A percentile compares a stretch with the other conserved stretches of the same genome.
These are phyloP conservation scores for Candidula unifasciata DNA, from an alignment of 2,888 invertebrate genomes.

Conservation along the genomic window DNA sequence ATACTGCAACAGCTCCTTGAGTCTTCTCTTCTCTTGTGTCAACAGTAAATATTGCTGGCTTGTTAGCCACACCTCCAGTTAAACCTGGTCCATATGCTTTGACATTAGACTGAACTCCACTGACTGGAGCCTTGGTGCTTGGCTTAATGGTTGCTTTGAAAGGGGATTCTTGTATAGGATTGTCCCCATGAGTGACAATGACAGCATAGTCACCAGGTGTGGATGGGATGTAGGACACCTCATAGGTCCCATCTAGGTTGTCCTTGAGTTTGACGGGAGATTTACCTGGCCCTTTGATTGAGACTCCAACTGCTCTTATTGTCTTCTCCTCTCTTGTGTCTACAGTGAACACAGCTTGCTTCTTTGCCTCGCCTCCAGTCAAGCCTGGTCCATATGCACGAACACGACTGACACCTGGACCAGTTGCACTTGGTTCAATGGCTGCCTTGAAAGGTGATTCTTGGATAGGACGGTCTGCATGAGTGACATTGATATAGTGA, in stretches of 20 bases:
- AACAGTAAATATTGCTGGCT: constrained; percentile 88
- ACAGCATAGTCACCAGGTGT: constrained; percentile 76
- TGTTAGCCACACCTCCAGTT: constrained; percentile 81
- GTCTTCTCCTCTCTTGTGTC: constrained; percentile 89
- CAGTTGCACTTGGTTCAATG: constrained; percentile 75
- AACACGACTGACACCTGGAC: constrained; percentile 88
- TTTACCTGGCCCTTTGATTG: constrained; percentile 77
- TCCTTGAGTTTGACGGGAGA: constrained; percentile 75
- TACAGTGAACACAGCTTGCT: constrained; percentile 88
- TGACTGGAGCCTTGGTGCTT: constrained; percentile 79
- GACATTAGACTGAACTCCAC: constrained; percentile 75
- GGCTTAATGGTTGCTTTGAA: not conserved
- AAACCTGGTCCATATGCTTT: not conserved
- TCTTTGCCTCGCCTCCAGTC: constrained; percentile 83
- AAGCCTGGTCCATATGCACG: constrained; percentile 87
- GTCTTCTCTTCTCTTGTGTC: constrained; percentile 86
- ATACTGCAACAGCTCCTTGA: constrained; percentile 79
- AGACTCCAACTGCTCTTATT: constrained; percentile 79
- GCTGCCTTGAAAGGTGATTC: constrained; percentile 70
- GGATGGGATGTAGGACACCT: constrained; percentile 76
- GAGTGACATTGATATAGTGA: constrained; percentile 77
- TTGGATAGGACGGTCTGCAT: constrained; percentile 74
- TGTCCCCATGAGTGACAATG: constrained; percentile 75
- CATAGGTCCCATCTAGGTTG: constrained; percentile 66
- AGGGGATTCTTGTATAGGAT: not conserved